A percentile compares a stretch with the other conserved stretches of the same genome.
phyloP scores from a whole-genome alignment of 1,140 invertebrate species.

The Leptonema lineaticorne region DNA sequence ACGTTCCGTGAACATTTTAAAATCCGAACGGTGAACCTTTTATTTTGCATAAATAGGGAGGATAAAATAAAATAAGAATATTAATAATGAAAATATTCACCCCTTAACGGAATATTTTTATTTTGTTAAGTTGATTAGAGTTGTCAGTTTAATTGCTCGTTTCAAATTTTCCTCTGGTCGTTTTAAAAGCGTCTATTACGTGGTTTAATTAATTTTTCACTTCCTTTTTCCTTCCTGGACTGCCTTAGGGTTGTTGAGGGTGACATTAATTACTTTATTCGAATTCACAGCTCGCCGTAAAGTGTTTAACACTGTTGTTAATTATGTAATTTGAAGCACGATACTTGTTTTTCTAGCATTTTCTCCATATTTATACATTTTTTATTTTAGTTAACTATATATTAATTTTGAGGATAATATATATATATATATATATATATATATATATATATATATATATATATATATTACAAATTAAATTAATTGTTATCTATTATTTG shows the following conservation, averaged over 20 bases:
- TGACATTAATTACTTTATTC: constrained; percentile 38
- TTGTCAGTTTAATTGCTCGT: constrained; percentile 13
- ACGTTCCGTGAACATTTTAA: constrained; percentile 30
- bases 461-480: too few species aligned
- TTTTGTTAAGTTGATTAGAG: constrained; percentile 22
- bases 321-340: too few species aligned
- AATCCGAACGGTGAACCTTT: too few species aligned
- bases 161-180: constrained; percentile 8
- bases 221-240: constrained; percentile 23
- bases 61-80: background rate
- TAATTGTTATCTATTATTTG: too few species aligned
- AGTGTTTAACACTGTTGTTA: constrained; percentile 33
- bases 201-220: constrained; percentile 34
- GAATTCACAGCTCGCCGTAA: constrained; percentile 33
- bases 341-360: too few species aligned
- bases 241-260: constrained; percentile 1
- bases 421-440: too few species aligned
- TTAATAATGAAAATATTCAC: constrained; percentile 6
- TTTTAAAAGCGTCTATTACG: background rate
- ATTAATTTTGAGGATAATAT: too few species aligned
- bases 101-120: too few species aligned
- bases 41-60: too few species aligned
- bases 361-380: too few species aligned
- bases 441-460: too few species aligned
- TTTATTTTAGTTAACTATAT: too few species aligned